These are phyloP conservation scores for Selene dorsalis DNA, from an alignment of 2,797 vertebrate species.

Conservation along the genomic window DNA sequence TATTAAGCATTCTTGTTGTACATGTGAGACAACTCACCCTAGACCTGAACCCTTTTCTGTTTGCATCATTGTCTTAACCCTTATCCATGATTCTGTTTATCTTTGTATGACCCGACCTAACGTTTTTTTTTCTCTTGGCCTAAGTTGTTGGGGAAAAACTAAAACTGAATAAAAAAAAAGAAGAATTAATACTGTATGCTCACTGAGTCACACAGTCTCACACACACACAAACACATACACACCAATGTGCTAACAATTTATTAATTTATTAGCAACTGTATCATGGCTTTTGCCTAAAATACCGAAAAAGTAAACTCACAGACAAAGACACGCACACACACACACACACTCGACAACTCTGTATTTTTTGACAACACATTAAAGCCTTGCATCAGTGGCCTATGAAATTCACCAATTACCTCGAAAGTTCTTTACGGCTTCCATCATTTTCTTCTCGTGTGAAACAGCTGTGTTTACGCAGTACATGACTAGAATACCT, in stretches of 20 bases:
- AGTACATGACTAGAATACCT: conserved; percentile 67
- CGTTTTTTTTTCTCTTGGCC: conserved; percentile 15
- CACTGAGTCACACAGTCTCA: conserved; percentile 27
- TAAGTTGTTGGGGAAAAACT: conserved; percentile 5
- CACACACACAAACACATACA: conserved; percentile 23
- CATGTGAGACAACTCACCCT: conserved; percentile 62
- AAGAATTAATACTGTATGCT: conserved; percentile 50
- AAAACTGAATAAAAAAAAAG: too few relatives aligned
- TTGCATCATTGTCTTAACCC: conserved; percentile 63
- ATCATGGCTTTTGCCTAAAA: conserved; percentile 67
- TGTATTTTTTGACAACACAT: conserved; percentile 72
- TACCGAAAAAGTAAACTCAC: conserved; percentile 59
- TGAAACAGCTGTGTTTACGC: conserved; percentile 70
- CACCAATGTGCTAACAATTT: conserved; percentile 31
- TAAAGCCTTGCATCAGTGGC: conserved; percentile 77
- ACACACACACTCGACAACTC: conserved; percentile 59
- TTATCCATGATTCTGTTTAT: conserved; percentile 55
- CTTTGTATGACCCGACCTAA: conserved; percentile 53
- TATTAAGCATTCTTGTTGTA: conserved; percentile 72
- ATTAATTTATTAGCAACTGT: conserved; percentile 59
- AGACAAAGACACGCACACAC: not conserved
- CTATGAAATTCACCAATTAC: conserved; percentile 86
- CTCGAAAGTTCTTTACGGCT: conserved; percentile 75
- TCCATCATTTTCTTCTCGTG: conserved; percentile 72
- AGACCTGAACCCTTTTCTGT: conserved; percentile 50